phyloP scores from a whole-genome alignment of 2,888 invertebrate species.

The Microctonus hyperodae region DNA sequence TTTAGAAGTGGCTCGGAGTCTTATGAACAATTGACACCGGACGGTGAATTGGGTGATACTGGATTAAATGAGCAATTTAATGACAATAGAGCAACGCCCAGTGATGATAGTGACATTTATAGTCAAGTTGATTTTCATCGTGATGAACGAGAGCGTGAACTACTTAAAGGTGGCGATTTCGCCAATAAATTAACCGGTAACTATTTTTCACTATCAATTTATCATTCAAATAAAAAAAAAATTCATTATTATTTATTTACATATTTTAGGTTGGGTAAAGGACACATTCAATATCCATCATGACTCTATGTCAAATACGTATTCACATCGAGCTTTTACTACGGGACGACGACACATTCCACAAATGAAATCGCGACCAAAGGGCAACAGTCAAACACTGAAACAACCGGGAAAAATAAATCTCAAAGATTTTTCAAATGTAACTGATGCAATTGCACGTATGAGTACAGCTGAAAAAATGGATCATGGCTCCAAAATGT shows the following conservation, averaged over 20 bases:
- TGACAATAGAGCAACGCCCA: slow-evolving; percentile 64
- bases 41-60: slow-evolving; percentile 61
- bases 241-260: slow-evolving; percentile 29
- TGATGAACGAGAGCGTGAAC: slow-evolving; percentile 64
- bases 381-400: slow-evolving; percentile 73
- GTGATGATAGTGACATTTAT: slow-evolving; percentile 75
- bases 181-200: slow-evolving; percentile 59
- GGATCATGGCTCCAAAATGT: slow-evolving; percentile 57
- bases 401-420: slow-evolving; percentile 91
- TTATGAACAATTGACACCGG: slow-evolving; percentile 68
- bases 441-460: slow-evolving; percentile 83
- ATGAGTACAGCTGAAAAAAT: slow-evolving; percentile 67
- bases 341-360: slow-evolving; percentile 72
- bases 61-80: slow-evolving; percentile 58
- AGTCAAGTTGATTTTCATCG: slow-evolving; percentile 72
- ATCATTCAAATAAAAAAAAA: too few species aligned
- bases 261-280: slow-evolving; percentile 68
- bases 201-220: slow-evolving; percentile 6
- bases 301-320: slow-evolving; percentile 68
- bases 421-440: slow-evolving; percentile 86
- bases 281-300: slow-evolving; percentile 63
- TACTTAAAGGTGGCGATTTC: slow-evolving; percentile 55
- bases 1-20: slow-evolving; percentile 66
- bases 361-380: slow-evolving; percentile 71
- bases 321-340: slow-evolving; percentile 75